Base-by-base conservation (phyloP, 2,113 vertebrate species). In the Mohoua ochrocephala region DNA sequence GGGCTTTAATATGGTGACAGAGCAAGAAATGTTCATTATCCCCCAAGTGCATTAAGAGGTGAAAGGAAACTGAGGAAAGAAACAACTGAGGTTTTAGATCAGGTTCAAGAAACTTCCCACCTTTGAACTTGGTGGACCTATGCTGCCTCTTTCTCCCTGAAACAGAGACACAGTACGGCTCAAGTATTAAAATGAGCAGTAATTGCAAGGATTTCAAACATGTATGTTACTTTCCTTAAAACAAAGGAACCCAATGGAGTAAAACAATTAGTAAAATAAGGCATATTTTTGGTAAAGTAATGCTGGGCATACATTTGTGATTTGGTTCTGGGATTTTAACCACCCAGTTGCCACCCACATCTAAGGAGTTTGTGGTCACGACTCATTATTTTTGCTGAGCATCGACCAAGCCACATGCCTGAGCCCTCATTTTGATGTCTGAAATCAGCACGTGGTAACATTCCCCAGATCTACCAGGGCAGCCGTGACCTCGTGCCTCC, bases 91-190 rank as follows among this genome's bases (percentile, higher is more conserved):
- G 7, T 23, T 80, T 80, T 64, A 81, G 42, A 93, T 37, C 26
- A 88, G 39, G 7, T 78, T 61, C 70, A 88, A 84, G 50, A 15
- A 83, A 42, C 30, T 65, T 83, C 96, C 47, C 44, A 98, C 98
- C 98, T 98, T 97, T 91, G 98, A 81, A 76, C 97, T 77, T 28
- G 98, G 96, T 74, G 20, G 41, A 33, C 98, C 98, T 8, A 22
- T 57, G 27, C 61, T 91, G 50, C 98, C 98, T 14, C 97, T 97
- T 78, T 97, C 93, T 54, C 98, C 98, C 98, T 98, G 28, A 84
- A 96, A 95, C 0, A 24, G 53, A 95, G 20, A 88, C 11, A 78
- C 1, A 39, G 53, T 13, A 78, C 30, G 9, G 23, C 13, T 68
- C 23, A 65, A 70, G 49, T 45, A 50, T 41, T 21, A 37, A 59